Evolutionary conservation across 2,797 vertebrate species (phyloP).

Genomic region (Propithecus perrieri): DNA sequence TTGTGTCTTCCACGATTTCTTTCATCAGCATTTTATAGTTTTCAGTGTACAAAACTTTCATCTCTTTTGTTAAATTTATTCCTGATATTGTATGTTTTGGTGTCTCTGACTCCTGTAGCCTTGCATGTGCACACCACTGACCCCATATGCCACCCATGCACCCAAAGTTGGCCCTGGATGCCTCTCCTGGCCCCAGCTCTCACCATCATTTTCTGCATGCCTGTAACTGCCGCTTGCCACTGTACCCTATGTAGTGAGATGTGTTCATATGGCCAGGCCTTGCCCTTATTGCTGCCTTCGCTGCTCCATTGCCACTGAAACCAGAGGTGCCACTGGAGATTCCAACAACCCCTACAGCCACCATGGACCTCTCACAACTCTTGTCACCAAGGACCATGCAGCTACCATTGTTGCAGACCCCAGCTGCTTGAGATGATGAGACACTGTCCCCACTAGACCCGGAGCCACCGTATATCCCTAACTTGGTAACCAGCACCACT

Average conservation of each 20-base stretch:
- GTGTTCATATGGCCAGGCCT: too few relatives aligned
- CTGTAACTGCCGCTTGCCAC: not conserved
- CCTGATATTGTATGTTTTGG: not conserved
- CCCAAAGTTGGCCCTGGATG: too few relatives aligned
- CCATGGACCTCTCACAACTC: not conserved
- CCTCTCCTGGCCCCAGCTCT: too few relatives aligned
- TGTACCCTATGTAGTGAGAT: not conserved
- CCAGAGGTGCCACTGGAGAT: not conserved
- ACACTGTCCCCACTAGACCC: too few relatives aligned
- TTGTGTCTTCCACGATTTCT: not conserved
- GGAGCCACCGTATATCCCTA: not conserved
- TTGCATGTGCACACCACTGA: not conserved
- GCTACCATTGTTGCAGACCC: not conserved
- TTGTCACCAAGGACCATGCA: too few relatives aligned
- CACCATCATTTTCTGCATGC: not conserved
- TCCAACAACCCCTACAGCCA: not conserved
- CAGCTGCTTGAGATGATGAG: not conserved
- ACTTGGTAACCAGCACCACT: too few relatives aligned
- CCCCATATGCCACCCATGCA: too few relatives aligned
- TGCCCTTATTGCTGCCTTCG: not conserved
- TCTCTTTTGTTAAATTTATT: not conserved
- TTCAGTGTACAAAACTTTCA: not conserved
- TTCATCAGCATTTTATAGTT: not conserved
- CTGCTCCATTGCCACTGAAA: not conserved
- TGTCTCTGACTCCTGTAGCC: not conserved